Evolutionary conservation across 64 coral and sea anemone species (phyloP).

Genomic region (Cladopsammia gracilis): DNA sequence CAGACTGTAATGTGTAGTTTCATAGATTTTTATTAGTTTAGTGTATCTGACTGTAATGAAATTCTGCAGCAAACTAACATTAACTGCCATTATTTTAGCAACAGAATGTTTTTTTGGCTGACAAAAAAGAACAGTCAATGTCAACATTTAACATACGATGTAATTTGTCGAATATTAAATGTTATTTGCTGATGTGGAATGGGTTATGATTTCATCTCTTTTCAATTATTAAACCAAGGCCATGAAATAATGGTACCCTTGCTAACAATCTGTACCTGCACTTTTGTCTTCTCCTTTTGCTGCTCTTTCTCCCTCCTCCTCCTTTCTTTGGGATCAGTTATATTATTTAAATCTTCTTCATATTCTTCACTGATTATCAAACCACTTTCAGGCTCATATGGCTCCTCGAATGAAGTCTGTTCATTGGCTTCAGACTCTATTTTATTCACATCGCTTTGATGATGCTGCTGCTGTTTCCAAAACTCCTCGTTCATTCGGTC

Average conservation of each 20-base stretch:
- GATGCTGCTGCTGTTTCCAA: constrained; percentile 67
- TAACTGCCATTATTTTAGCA: too few species aligned
- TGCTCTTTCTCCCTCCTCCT: constrained; percentile 22
- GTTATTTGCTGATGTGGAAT: too few species aligned
- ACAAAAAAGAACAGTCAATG: not conserved
- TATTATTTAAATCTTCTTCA: not conserved
- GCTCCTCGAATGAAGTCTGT: not conserved
- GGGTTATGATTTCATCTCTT: not conserved
- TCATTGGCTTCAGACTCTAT: not conserved
- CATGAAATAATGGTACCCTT: not conserved
- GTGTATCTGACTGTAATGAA: too few species aligned
- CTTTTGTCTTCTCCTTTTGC: constrained; percentile 61
- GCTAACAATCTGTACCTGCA: constrained; percentile 33
- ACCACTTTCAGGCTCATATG: constrained; percentile 27
- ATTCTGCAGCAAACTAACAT: too few species aligned
- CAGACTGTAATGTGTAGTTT: too few species aligned
- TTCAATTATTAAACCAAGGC: constrained; percentile 31
- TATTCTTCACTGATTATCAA: not conserved
- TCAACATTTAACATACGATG: not conserved
- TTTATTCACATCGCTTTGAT: not conserved
- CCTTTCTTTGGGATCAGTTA: constrained; percentile 55
- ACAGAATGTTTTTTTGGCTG: not conserved
- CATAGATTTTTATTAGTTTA: too few species aligned
- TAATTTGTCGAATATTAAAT: not conserved
- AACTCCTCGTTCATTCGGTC: constrained; percentile 93